Conservation (phyloP, 1,140 invertebrate genomes). For the Heliconius nattereri region DNA sequence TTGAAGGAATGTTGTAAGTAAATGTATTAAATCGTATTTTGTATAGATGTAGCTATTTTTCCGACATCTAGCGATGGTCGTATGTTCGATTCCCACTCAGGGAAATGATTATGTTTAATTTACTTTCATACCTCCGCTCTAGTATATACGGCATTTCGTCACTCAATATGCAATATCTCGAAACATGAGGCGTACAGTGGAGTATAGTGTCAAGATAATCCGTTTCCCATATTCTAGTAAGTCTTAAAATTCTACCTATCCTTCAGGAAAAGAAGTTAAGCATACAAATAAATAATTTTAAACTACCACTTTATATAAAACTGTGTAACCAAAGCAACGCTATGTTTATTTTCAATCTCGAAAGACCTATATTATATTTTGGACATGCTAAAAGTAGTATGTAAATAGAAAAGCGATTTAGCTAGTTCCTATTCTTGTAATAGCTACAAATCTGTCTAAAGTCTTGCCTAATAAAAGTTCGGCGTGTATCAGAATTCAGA, state of each 20-base stretch:
- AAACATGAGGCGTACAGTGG: no score
- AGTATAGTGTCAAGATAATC: no score
- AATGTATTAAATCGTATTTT: neutral
- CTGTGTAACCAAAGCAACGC: no score
- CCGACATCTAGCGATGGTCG: neutral
- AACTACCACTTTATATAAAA: no score
- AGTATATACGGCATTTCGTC: no score
- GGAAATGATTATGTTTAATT: neutral
- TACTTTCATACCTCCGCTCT: no score
- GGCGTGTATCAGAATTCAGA: neutral
- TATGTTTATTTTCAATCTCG: neutral
- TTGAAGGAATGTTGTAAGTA: conserved; percentile 89
- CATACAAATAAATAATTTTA: no score
- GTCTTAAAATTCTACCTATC: no score
- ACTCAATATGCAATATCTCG: no score
- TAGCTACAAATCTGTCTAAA: neutral
- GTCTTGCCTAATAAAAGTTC: neutral
- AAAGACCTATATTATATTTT: neutral
- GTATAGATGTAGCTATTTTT: no score
- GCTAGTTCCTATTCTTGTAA: neutral
- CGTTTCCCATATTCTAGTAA: no score
- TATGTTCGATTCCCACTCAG: neutral
- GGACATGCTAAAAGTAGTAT: neutral
- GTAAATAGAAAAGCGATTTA: neutral
- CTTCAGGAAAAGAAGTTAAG: no score